Conservation (phyloP, 2,113 vertebrate genomes). For the Ursus arctos region DNA sequence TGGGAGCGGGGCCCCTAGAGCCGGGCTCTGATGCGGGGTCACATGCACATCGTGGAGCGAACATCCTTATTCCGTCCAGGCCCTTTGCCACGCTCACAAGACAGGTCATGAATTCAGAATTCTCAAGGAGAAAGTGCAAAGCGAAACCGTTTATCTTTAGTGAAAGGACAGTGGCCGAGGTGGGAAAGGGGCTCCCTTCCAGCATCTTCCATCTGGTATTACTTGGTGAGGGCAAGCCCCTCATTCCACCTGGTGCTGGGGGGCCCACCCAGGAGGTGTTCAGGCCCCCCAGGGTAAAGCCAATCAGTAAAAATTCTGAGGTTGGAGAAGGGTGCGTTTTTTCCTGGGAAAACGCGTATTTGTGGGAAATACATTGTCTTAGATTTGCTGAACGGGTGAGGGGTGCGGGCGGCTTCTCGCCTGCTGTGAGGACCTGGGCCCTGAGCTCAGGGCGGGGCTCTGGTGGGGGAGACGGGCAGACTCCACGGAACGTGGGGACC, state of each 20-base stretch:
- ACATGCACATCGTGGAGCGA: background rate
- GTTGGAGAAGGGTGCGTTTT: rapidly evolving
- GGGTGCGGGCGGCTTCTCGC: background rate
- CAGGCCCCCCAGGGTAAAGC: background rate
- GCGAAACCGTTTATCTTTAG: background rate
- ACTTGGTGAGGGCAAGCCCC: background rate
- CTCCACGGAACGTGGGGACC: rapidly evolving
- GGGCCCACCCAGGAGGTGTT: background rate
- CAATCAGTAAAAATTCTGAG: background rate
- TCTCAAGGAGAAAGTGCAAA: background rate
- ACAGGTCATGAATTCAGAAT: background rate
- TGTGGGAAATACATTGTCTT: background rate
- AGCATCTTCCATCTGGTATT: background rate
- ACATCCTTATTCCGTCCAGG: background rate
- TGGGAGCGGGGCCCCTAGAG: background rate
- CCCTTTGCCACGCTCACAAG: background rate
- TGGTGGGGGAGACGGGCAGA: background rate
- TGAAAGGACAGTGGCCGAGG: background rate
- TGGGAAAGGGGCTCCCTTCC: background rate
- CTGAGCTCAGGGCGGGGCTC: background rate
- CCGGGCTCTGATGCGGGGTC: too few relatives aligned
- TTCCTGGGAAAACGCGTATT: background rate
- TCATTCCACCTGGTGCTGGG: background rate
- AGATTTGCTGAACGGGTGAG: rapidly evolving
- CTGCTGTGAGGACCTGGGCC: rapidly evolving